These are phyloP conservation scores for Chloroclystis v-ata DNA, from an alignment of 2,888 invertebrate species.

Conservation along the genomic window DNA sequence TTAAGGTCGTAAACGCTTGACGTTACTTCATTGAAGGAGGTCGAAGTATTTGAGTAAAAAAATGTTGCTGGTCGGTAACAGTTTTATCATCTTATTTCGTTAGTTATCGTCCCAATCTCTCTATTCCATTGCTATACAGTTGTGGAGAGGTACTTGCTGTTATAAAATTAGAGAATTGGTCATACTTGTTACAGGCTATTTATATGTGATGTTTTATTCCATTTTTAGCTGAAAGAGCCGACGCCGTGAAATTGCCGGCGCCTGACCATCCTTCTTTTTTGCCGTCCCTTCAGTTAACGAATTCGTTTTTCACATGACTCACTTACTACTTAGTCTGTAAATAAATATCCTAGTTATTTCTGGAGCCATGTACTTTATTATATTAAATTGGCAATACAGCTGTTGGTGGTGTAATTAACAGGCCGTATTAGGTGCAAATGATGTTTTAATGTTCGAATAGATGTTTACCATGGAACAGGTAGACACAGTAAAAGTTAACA, in stretches of 20 bases:
- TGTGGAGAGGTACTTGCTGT: slow-evolving; percentile 26
- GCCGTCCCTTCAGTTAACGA: slow-evolving; percentile 49
- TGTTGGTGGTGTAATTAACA: slow-evolving; percentile 16
- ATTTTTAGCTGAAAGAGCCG: slow-evolving; percentile 52
- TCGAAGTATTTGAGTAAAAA: no score
- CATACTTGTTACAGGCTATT: slow-evolving; percentile 61
- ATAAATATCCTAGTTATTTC: slow-evolving; percentile 46
- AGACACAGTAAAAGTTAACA: neutral
- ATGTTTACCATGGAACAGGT: neutral
- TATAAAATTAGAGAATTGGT: slow-evolving; percentile 71
- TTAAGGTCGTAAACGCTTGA: neutral
- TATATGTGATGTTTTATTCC: slow-evolving; percentile 62
- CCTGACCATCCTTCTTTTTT: slow-evolving; percentile 60
- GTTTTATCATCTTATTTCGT: no score
- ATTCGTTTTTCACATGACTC: slow-evolving; percentile 66
- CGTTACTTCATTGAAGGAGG: no score
- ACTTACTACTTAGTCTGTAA: slow-evolving; percentile 52
- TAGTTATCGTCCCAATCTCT: slow-evolving; percentile 22
- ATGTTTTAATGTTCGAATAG: slow-evolving; percentile 11
- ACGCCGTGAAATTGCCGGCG: slow-evolving; percentile 69
- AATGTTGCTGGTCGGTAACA: no score
- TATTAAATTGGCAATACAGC: slow-evolving; percentile 27
- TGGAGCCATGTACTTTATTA: slow-evolving; percentile 30
- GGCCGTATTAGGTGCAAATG: slow-evolving; percentile 16
- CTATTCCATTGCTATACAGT: slow-evolving; percentile 25